Base-by-base conservation (phyloP, 2,797 vertebrate species). In the Eulemur albifrons region DNA sequence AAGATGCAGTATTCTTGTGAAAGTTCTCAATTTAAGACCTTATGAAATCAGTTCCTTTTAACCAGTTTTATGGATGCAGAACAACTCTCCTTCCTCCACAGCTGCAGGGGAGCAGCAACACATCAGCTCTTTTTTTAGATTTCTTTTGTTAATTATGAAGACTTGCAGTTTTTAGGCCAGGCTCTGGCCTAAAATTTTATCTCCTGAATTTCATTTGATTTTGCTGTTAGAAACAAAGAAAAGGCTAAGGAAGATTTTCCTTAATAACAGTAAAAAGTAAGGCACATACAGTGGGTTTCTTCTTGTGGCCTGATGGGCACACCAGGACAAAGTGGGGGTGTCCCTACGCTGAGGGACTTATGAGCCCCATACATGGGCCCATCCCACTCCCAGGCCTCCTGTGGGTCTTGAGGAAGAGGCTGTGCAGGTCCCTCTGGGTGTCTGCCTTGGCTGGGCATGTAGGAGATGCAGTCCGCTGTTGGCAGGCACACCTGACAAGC, bases 91-190 rank as follows among this genome's bases (percentile, higher is more conserved):
- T 77, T 63, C 73, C 88, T 85, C 30, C 87, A 75, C 83, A 91
- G 95, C 90, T 93, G 94, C 73, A 43, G 35, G 20, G 81, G 45
- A 79, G 70, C 67, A 59, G 88, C 0, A 0, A 35, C 23, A 52
- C 6, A 21, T n/a, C 43, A 25, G 15, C 35, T 61, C 40, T n/a
- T n/a, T 59, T 92, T 93, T 95, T 79, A 96, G 88, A 82, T 76
- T 76, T 80, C 81, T 97, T 88, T 91, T 87, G 95, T 94, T 90
- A 54, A 86, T 97, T 83, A 73, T 63, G 70, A 97, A 95, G 52
- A 83, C 73, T 87, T 82, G 54, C 67, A 57, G 76, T 85, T 95
- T 97, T 67, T 38, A 95, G 93, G 85, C 30, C 75, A 70, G 69
- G 45, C 70, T 86, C 57, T 85, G 76, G 57, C 63, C 92, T 95